Percentiles rank a stretch among this genome's conserved stretches.
Evolutionary conservation across 1,140 invertebrate genomes (phyloP).

Genomic region (Ephestia elutella): DNA sequence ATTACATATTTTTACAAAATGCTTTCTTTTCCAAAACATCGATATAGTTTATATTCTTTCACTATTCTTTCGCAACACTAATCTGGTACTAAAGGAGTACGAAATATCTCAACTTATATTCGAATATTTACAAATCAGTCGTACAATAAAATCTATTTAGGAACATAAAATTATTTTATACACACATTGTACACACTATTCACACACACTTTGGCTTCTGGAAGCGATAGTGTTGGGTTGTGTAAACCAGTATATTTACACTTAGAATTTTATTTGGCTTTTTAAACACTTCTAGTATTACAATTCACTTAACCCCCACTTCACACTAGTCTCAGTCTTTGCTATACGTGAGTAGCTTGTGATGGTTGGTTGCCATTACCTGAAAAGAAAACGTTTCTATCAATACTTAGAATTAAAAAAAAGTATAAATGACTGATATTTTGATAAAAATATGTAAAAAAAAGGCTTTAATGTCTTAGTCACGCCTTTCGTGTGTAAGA

Average conservation of each 20-base stretch:
- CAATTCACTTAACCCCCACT: slow-evolving; percentile 8
- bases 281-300: background rate
- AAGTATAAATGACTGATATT: no score
- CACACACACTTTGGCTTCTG: slow-evolving; percentile 12
- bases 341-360: slow-evolving; percentile 58
- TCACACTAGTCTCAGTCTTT: slow-evolving; percentile 21
- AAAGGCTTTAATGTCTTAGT: no score
- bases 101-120: slow-evolving; percentile 17
- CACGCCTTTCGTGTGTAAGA: no score
- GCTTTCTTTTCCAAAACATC: no score
- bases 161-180: slow-evolving; percentile 48
- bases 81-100: background rate
- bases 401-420: no score
- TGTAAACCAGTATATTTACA: background rate
- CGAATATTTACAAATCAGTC: slow-evolving; percentile 55
- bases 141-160: slow-evolving; percentile 36
- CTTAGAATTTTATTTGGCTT: background rate
- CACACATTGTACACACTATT: no score
- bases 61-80: background rate
- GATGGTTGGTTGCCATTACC: slow-evolving; percentile 46
- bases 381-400: slow-evolving; percentile 33
- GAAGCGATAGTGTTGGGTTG: no score
- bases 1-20: no score
- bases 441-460: no score
- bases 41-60: background rate